Conservation (phyloP, 1,140 invertebrate species). For the Microplitis mediator region DNA sequence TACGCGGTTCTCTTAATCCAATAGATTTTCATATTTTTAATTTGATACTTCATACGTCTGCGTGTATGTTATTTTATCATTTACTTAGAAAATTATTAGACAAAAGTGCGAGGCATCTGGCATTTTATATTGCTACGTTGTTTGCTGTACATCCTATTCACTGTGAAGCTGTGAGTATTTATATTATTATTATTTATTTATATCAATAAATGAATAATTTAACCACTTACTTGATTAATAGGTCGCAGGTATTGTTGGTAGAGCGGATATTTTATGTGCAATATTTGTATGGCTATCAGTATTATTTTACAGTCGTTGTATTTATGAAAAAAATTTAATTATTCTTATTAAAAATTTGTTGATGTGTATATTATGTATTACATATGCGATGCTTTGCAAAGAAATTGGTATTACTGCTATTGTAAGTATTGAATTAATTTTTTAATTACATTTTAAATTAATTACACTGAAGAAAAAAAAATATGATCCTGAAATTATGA, state of each 20-base stretch:
- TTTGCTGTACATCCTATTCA: constrained; percentile 87
- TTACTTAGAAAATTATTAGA: constrained; percentile 64
- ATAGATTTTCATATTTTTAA: constrained; percentile 77
- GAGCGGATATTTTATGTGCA: constrained; percentile 80
- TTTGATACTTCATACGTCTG: constrained; percentile 71
- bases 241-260: constrained; percentile 76
- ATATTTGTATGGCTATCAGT: constrained; percentile 79
- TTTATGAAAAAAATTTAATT: constrained; percentile 35
- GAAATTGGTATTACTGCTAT: constrained; percentile 90
- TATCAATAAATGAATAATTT: neutral
- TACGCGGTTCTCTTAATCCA: constrained; percentile 67
- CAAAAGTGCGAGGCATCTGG: constrained; percentile 43
- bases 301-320: constrained; percentile 64
- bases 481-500: constrained; percentile 18
- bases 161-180: constrained; percentile 70
- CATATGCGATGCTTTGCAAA: constrained; percentile 83
- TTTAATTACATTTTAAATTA: neutral
- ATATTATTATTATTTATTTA: neutral
- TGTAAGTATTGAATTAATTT: constrained; percentile 64
- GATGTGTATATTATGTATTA: constrained; percentile 43
- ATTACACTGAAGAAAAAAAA: neutral
- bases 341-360: constrained; percentile 40
- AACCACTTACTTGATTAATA: constrained; percentile 36
- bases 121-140: constrained; percentile 73
- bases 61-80: constrained; percentile 68